A percentile compares a stretch with the other conserved stretches of the same genome.
These are phyloP conservation scores for Tetropium fuscum DNA, from an alignment of 2,888 invertebrate species.

Conservation along the genomic window DNA sequence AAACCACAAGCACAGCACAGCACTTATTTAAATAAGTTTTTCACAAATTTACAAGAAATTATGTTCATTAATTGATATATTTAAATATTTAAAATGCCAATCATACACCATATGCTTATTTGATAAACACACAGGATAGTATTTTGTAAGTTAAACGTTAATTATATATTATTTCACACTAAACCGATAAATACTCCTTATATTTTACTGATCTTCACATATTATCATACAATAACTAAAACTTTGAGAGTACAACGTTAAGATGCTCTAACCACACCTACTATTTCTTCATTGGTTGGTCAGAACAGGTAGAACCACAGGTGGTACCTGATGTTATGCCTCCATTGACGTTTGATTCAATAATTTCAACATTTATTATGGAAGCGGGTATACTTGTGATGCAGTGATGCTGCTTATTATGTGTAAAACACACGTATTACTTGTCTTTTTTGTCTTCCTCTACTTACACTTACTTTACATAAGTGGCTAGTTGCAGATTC, in stretches of 20 bases:
- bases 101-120: conserved; percentile 59
- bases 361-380: conserved; percentile 27
- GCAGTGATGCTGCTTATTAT: conserved; percentile 11
- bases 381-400: conserved; percentile 12
- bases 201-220: conserved; percentile 62
- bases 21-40: conserved; percentile 33
- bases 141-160: conserved; percentile 65
- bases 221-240: conserved; percentile 61
- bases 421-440: background rate
- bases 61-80: conserved; percentile 32
- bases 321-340: conserved; percentile 38
- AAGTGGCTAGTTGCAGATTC: too few relatives aligned
- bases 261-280: conserved; percentile 53
- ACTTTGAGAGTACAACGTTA: conserved; percentile 58
- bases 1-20: conserved; percentile 18
- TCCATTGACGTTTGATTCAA: conserved; percentile 33
- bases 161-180: conserved; percentile 67
- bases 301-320: conserved; percentile 38
- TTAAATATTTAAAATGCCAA: conserved; percentile 52
- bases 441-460: conserved; percentile 10
- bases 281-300: conserved; percentile 51
- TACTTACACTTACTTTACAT: background rate
- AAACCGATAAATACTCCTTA: conserved; percentile 65
- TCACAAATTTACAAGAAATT: conserved; percentile 39
- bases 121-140: conserved; percentile 59